phyloP scores from a whole-genome alignment of 2,888 invertebrate species.

The Apamea crenata region DNA sequence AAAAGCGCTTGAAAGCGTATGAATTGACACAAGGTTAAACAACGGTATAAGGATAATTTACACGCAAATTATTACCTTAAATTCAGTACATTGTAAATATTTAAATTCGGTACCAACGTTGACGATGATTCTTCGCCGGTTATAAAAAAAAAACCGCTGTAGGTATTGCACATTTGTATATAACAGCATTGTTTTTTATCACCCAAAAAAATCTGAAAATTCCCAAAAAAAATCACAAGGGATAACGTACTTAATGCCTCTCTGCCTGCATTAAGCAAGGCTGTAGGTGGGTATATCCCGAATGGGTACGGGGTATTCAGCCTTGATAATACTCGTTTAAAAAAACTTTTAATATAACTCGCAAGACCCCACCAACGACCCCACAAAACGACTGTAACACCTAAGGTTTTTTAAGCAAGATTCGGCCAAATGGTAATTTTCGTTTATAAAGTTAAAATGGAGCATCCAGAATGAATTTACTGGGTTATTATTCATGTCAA shows the following conservation, averaged over 20 bases:
- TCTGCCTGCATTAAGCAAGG: background rate
- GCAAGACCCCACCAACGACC: background rate
- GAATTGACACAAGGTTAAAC: background rate
- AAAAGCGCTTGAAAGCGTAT: slow-evolving; percentile 9
- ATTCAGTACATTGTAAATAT: too few relatives aligned
- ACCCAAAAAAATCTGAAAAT: too few relatives aligned
- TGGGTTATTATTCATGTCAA: slow-evolving; percentile 15
- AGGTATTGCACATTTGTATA: too few relatives aligned
- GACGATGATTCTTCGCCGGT: too few relatives aligned
- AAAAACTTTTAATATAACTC: background rate
- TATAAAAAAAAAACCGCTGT: too few relatives aligned
- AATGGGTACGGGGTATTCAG: too few relatives aligned
- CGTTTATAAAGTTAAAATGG: background rate
- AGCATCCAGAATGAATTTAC: background rate
- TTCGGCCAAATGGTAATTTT: background rate
- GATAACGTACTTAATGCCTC: background rate
- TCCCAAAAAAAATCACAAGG: too few relatives aligned
- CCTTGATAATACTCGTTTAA: background rate
- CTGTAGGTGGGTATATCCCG: background rate
- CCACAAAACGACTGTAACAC: background rate
- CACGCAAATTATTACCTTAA: background rate
- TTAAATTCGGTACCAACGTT: too few relatives aligned
- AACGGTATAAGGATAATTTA: background rate
- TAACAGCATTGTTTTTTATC: too few relatives aligned
- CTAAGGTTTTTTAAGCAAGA: background rate